Evolutionary conservation across 1,140 invertebrate species (phyloP), one percentile per base, ranked within the genome.

Genomic region (Scaptodrosophila lebanonensis): DNA sequence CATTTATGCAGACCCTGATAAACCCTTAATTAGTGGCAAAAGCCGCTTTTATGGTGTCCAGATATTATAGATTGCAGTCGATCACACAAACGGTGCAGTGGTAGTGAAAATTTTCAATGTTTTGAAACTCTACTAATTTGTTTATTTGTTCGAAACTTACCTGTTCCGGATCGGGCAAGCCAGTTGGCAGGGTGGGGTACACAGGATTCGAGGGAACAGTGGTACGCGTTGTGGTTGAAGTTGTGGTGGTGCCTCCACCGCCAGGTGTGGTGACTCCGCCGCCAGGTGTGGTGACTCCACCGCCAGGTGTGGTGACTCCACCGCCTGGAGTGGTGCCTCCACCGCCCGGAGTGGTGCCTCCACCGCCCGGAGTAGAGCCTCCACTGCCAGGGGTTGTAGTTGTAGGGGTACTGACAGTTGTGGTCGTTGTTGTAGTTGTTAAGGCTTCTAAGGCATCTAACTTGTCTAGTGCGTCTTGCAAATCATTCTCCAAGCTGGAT

Each of bases 401-500:
- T 0, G 64, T 42, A 0, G 48, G 29, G 1, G 27, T 50, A 33
- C 27, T 65, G 2, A 65, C 38, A 40, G 48, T 4, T 15, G 58
- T 32, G 1, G 56, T 27, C 1, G 32, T 33, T 4, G 16, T 39
- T 8, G 70, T 76, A 8, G 73, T 72, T n/a, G 60, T 79, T 6
- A 29, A 49, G 1, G 40, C 52, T 0, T 54, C 63, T 13, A 85
- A 20, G 1, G 35, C 38, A 4, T 85, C 69, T 7, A 88, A 57
- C 25, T 85, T 77, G 40, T 87, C 65, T 7, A 68, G 42, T 0
- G 70, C 67, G 65, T 87, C 84, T 49, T 86, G 63, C 8, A 86
- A 52, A 38, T 86, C 84, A 36, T 83, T 50, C 32, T 86, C 66
- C 32, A 86, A 33, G 29, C 67, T 48, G 0, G 67, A 51, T 6